Conservation (phyloP, 2,113 vertebrate genomes). For the Neogale vison region DNA sequence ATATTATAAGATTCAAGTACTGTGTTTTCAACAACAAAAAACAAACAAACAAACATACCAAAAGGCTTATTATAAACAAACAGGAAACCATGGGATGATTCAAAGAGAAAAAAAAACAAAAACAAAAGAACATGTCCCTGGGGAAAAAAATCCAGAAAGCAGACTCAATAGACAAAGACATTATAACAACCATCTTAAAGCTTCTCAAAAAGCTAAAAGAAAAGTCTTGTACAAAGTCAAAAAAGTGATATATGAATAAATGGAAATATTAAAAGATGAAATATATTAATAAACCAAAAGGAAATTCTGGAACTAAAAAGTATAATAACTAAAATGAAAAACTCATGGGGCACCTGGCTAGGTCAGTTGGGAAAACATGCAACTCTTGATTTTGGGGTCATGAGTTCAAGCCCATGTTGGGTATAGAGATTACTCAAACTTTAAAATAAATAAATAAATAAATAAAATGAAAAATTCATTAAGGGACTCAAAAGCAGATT, state of each 20-base stretch:
- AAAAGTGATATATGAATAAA: neutral
- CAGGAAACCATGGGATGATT: neutral
- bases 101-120: neutral
- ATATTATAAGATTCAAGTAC: neutral
- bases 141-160: neutral
- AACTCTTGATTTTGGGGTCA: neutral
- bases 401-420: neutral
- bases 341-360: neutral
- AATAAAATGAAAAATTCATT: neutral
- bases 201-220: neutral
- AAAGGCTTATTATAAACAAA: neutral
- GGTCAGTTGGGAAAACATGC: neutral
- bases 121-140: neutral
- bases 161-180: neutral
- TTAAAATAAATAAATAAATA: neutral
- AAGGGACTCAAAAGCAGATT: neutral
- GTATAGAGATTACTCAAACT: neutral
- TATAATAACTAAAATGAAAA: neutral
- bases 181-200: neutral
- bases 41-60: neutral
- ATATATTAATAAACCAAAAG: neutral
- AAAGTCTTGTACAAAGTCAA: neutral
- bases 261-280: neutral
- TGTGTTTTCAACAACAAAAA: neutral
- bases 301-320: neutral